Evolutionary conservation across 1,140 invertebrate species (phyloP).

Genomic region (Aphaenogaster ashmeadi): DNA sequence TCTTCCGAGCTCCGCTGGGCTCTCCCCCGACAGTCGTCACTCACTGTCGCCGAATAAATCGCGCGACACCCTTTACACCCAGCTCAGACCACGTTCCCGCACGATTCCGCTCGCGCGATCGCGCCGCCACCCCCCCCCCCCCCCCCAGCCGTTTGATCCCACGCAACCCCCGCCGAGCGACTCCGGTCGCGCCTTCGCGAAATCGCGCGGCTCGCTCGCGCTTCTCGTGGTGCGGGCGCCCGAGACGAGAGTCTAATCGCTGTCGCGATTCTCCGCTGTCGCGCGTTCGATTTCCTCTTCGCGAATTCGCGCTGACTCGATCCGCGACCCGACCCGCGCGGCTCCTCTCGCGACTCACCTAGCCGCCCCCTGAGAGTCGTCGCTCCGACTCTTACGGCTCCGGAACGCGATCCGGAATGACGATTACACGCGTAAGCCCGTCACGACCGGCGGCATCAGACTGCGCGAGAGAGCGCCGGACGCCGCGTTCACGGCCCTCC

Average conservation of each 20-base stretch:
- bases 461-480: conserved; percentile 78
- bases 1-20: neutral
- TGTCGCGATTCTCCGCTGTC: neutral
- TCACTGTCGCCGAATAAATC: neutral
- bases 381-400: neutral
- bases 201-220: neutral
- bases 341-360: neutral
- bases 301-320: neutral
- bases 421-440: conserved; percentile 66
- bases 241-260: neutral
- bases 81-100: neutral
- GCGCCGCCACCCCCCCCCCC: neutral
- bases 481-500: conserved; percentile 56
- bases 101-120: neutral
- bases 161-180: neutral
- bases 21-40: neutral
- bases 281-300: neutral
- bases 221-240: neutral
- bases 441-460: conserved; percentile 85
- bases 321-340: neutral
- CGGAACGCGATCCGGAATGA: neutral
- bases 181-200: neutral
- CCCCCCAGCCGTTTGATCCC: no score
- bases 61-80: no score
- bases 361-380: neutral